These are phyloP conservation scores for Cyphomyrmex costatus DNA, from an alignment of 1,140 invertebrate genomes.

Conservation along the genomic window DNA sequence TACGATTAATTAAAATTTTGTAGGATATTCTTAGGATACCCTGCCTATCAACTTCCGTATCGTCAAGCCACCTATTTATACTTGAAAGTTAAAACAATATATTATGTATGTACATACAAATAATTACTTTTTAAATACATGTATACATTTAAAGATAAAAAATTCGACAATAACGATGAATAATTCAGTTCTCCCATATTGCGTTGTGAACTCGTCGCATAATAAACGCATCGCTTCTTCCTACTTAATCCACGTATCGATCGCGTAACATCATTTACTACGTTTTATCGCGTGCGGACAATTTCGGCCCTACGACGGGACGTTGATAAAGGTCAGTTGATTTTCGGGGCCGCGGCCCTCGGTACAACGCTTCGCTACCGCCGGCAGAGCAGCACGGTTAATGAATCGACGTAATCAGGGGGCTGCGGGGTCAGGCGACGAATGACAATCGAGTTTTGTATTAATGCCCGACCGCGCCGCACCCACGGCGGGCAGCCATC, in stretches of 20 bases:
- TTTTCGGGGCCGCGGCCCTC: conserved; percentile 59
- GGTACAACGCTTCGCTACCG: conserved; percentile 7
- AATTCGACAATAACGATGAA: background rate
- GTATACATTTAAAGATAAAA: background rate
- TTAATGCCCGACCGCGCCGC: conserved; percentile 72
- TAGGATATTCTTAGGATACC: too few relatives aligned
- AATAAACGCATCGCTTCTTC: conserved; percentile 10
- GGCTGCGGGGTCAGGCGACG: conserved; percentile 66
- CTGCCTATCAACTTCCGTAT: too few relatives aligned
- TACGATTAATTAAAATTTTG: too few relatives aligned
- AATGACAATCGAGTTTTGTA: conserved; percentile 79
- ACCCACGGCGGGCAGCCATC: conserved; percentile 68
- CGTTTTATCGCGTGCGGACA: conserved; percentile 41
- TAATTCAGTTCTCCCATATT: background rate
- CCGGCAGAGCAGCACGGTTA: conserved; percentile 56
- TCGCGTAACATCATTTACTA: conserved; percentile 28
- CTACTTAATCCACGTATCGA: conserved; percentile 16
- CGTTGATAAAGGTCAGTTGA: conserved; percentile 68
- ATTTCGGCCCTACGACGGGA: conserved; percentile 28
- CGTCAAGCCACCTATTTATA: too few relatives aligned
- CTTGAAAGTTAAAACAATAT: too few relatives aligned
- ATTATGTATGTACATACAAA: too few relatives aligned
- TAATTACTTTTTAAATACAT: too few relatives aligned
- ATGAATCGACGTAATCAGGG: conserved; percentile 77
- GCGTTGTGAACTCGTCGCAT: background rate